Evolutionary conservation across 2,797 vertebrate genomes (phyloP).

Genomic region (Carapus acus): DNA sequence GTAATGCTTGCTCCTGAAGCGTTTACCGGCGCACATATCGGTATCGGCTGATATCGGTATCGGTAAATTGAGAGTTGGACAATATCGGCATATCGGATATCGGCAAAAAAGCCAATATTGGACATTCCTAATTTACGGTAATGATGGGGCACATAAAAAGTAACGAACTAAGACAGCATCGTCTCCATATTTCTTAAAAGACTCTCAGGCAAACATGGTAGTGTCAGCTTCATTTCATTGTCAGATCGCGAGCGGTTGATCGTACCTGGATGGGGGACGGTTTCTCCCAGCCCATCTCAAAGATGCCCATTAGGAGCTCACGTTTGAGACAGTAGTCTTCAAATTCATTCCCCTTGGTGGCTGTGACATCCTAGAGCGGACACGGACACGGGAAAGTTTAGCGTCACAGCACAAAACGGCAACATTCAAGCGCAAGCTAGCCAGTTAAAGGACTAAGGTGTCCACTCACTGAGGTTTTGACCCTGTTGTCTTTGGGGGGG

Average conservation of each 20-base stretch:
- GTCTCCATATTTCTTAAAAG: too few relatives aligned
- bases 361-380: slow-evolving; percentile 70
- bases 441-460: neutral
- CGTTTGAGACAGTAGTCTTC: slow-evolving; percentile 82
- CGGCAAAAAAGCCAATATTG: too few relatives aligned
- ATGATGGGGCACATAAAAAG: too few relatives aligned
- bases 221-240: too few relatives aligned
- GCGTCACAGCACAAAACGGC: neutral
- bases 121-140: too few relatives aligned
- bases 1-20: too few relatives aligned
- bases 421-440: fast-evolving
- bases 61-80: too few relatives aligned
- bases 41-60: too few relatives aligned
- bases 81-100: too few relatives aligned
- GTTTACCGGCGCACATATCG: too few relatives aligned
- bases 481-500: slow-evolving; percentile 74
- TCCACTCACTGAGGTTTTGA: slow-evolving; percentile 74
- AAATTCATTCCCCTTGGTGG: slow-evolving; percentile 82
- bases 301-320: slow-evolving; percentile 80
- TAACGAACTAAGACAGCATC: too few relatives aligned
- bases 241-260: neutral
- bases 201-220: too few relatives aligned
- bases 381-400: slow-evolving; percentile 23
- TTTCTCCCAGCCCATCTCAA: slow-evolving; percentile 83
- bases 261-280: slow-evolving; percentile 78